Conservation (phyloP, 2,113 vertebrate genomes). For the Orthonyx spaldingii region DNA sequence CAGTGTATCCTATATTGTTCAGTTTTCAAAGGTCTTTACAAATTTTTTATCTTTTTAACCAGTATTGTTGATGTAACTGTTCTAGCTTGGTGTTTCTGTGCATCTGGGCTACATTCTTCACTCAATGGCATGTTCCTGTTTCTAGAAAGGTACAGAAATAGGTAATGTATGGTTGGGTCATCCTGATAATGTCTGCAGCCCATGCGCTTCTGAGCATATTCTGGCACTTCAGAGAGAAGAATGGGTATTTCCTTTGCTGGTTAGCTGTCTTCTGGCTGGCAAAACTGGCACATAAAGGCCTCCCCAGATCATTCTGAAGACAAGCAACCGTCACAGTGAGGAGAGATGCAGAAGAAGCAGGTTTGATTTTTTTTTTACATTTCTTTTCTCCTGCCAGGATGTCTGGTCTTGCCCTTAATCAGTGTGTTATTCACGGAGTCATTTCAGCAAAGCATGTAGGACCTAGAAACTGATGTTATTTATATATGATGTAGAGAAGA, state of each 20-base stretch:
- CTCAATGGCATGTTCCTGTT: neutral
- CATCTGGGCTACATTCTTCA: neutral
- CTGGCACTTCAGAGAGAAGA: neutral
- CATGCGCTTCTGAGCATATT: neutral
- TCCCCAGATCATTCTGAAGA: neutral
- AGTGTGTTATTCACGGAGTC: neutral
- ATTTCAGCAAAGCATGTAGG: neutral
- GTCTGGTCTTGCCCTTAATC: neutral
- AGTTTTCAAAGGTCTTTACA: neutral
- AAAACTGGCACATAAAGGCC: neutral
- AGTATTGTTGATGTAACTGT: neutral
- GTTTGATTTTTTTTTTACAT: neutral
- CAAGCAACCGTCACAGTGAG: neutral
- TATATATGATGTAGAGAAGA: neutral
- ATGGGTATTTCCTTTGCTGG: neutral
- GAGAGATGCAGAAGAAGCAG: neutral
- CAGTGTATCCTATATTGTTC: neutral
- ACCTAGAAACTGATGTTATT: neutral
- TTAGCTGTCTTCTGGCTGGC: neutral
- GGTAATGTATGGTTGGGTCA: neutral
- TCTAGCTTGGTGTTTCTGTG: neutral
- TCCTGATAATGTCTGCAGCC: neutral
- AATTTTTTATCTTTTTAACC: neutral
- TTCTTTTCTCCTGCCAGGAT: neutral
- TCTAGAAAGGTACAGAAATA: neutral